These are phyloP conservation scores for Bombus impatiens DNA, from an alignment of 1,140 invertebrate genomes.

Conservation along the genomic window DNA sequence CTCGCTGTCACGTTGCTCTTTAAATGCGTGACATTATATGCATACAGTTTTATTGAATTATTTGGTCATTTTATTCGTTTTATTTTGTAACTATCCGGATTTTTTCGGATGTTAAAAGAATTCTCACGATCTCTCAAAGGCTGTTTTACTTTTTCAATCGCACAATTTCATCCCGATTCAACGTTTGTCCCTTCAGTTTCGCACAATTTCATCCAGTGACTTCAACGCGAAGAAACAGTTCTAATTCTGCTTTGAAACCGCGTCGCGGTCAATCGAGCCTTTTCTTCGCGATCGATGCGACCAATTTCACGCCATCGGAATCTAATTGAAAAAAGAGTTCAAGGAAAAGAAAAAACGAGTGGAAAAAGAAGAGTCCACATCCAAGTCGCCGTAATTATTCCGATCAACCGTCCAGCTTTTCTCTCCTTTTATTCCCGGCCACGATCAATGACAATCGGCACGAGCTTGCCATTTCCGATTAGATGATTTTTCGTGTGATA, in stretches of 20 bases:
- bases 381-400: slow-evolving; percentile 36
- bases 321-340: neutral
- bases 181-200: neutral
- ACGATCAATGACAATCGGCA: slow-evolving; percentile 33
- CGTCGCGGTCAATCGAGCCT: neutral
- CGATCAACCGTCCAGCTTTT: neutral
- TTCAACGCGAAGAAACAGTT: neutral
- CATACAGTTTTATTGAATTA: neutral
- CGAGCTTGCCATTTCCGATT: slow-evolving; percentile 34
- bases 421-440: slow-evolving; percentile 6
- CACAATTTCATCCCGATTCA: neutral
- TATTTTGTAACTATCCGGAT: neutral
- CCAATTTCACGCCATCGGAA: slow-evolving; percentile 1
- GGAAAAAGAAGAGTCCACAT: neutral
- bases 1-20: neutral
- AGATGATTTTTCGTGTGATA: slow-evolving; percentile 47
- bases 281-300: neutral
- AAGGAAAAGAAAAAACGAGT: neutral
- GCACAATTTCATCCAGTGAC: neutral
- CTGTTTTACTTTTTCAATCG: neutral
- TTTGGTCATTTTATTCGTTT: neutral
- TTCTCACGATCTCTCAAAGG: neutral
- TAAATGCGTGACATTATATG: neutral
- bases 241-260: neutral
- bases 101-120: neutral